Base-by-base conservation (phyloP, 2,113 vertebrate genomes). In the Anhinga anhinga region DNA sequence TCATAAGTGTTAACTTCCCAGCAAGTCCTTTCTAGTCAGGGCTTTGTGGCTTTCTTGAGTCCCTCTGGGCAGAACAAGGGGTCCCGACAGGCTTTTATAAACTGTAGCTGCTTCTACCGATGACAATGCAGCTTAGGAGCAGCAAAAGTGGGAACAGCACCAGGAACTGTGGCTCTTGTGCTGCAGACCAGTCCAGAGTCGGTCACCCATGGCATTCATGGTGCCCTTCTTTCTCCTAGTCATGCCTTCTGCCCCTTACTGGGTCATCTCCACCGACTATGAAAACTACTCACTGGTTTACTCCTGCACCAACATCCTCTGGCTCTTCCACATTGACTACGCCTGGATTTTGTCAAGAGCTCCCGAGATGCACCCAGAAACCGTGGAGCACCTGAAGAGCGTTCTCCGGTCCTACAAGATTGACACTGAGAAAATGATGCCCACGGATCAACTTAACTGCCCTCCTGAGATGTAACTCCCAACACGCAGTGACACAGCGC, bases 251-350 rank as follows among this genome's bases (percentile, higher is more conserved):
- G 93, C 98, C 32, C 99, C 99, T 0, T 99, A 99, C 97, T 99
- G 99, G 99, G 98, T 99, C 79, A 82, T 99, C 95, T 98, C 98
- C 94, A 99, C 99, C 0, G 99, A 99, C 98, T 99, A 99, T 2
- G 98, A 98, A 67, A 98, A 98, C 96, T 98, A 97, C 1, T 98
- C 99, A 1, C 96, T 99, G 40, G 98, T 99, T 29, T 99, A 99
- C 87, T 99, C 99, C 93, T 99, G 99, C 94, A 99, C 98, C 1
- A 98, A 98, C 38, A 90, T 99, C 89, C 87, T 99, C 86, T 98
- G 98, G 97, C 96, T 99, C 74, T 99, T 99, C 95, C 99, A 99
- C 12, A 82, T 99, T 2, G 99, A 99, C 87, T 98, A 98, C 0
- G 98, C 98, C 86, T 99, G 99, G 99, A 98, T 99, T 95, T 58